phyloP scores from a whole-genome alignment of 64 coral and sea anemone species.

The Montipora cactus region DNA sequence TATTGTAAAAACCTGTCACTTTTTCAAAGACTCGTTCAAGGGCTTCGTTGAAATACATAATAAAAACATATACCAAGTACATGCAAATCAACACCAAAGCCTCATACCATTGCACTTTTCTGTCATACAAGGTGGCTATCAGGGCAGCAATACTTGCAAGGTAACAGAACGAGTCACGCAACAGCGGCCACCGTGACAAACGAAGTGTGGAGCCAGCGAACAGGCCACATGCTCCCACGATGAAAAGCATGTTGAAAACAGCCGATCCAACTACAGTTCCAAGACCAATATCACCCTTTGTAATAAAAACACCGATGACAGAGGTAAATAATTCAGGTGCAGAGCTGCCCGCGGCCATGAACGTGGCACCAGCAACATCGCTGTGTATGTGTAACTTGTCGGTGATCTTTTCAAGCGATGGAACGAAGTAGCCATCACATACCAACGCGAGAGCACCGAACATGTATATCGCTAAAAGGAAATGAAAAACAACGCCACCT shows the following conservation, averaged over 20 bases:
- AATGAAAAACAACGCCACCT: constrained; percentile 76
- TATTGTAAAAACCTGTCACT: constrained; percentile 4
- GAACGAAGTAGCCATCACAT: constrained; percentile 90
- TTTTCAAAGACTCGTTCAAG: constrained; percentile 56
- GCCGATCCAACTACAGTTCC: constrained; percentile 93
- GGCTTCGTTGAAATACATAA: constrained; percentile 88
- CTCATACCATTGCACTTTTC: constrained; percentile 88
- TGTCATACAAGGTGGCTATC: constrained; percentile 67
- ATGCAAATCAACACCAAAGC: constrained; percentile 77
- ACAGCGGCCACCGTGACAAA: constrained; percentile 82
- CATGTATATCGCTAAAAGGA: constrained; percentile 80
- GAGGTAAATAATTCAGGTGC: constrained; percentile 92
- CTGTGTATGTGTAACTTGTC: constrained; percentile 64
- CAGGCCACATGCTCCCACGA: constrained; percentile 84
- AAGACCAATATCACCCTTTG: constrained; percentile 87
- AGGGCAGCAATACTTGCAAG: constrained; percentile 75
- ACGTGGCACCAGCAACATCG: constrained; percentile 91
- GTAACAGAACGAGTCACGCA: constrained; percentile 82
- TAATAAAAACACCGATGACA: constrained; percentile 96
- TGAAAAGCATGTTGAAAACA: constrained; percentile 94
- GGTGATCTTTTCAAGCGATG: constrained; percentile 76
- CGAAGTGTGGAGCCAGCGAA: constrained; percentile 75
- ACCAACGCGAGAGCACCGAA: constrained; percentile 77
- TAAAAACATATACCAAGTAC: constrained; percentile 82
- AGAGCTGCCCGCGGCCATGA: constrained; percentile 96